phyloP scores from a whole-genome alignment of 2,113 vertebrate genomes.

The Lycocorax pyrrhopterus region DNA sequence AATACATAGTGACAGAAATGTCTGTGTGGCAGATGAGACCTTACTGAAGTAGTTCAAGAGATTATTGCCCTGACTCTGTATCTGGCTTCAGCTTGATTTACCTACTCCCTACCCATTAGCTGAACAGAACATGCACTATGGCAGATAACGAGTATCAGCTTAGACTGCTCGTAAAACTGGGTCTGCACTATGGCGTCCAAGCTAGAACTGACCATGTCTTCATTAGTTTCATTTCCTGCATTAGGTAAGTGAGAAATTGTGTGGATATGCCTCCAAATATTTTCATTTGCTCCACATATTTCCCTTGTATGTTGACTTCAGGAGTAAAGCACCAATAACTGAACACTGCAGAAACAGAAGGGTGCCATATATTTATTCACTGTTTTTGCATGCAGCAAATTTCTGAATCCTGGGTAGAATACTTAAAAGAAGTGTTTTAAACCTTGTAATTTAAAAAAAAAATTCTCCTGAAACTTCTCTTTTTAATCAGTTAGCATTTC shows the following conservation, averaged over 20 bases:
- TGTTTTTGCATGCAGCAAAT: neutral
- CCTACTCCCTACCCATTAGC: neutral
- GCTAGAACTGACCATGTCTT: neutral
- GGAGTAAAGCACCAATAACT: neutral
- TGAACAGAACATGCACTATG: neutral
- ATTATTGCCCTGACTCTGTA: neutral
- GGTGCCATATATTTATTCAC: neutral
- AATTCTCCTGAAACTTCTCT: neutral
- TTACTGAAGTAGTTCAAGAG: neutral
- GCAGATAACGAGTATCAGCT: neutral
- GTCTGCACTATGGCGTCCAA: neutral
- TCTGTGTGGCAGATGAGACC: neutral
- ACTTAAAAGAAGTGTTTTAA: neutral
- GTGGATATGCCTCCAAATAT: neutral
- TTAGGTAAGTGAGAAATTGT: neutral
- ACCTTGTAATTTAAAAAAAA: neutral
- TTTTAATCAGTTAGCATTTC: neutral
- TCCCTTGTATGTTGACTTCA: neutral
- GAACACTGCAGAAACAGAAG: neutral
- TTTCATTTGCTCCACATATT: neutral
- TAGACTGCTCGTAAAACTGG: neutral
- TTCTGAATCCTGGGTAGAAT: neutral
- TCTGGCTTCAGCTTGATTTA: neutral
- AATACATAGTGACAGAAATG: neutral
- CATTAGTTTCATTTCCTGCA: neutral